phyloP scores from a whole-genome alignment of 2,888 invertebrate species.

The Cantharis lateralis region DNA sequence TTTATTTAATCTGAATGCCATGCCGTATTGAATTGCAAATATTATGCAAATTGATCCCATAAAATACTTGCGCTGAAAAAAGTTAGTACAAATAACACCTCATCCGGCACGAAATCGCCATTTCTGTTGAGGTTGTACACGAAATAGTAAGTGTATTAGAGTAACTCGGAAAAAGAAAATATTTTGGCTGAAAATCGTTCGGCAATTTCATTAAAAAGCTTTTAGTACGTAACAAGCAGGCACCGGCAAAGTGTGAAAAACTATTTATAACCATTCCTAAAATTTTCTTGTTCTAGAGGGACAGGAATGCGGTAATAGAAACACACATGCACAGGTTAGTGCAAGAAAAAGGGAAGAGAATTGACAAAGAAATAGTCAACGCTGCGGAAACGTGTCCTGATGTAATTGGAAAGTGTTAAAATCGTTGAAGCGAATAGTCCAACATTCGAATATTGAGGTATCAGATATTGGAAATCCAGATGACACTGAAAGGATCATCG shows the following conservation, averaged over 20 bases:
- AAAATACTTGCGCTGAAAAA: neutral
- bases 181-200: neutral
- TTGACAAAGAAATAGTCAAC: constrained; percentile 30
- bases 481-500: constrained; percentile 30
- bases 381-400: constrained; percentile 29
- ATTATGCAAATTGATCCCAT: neutral
- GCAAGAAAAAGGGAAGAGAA: constrained; percentile 17
- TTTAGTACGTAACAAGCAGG: neutral
- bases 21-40: neutral
- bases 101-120: neutral
- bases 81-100: neutral
- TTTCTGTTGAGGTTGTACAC: neutral
- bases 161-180: neutral
- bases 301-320: constrained; percentile 23
- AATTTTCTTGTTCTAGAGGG: constrained; percentile 15
- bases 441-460: constrained; percentile 25
- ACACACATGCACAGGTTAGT: constrained; percentile 20
- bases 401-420: constrained; percentile 32
- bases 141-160: neutral
- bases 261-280: constrained; percentile 26
- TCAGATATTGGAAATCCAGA: constrained; percentile 28
- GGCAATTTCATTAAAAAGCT: neutral
- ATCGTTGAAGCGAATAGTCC: constrained; percentile 23
- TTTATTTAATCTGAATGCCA: neutral
- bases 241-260: neutral